These are phyloP conservation scores for Oasisia sp. DNA, from an alignment of 2,888 invertebrate species.

Conservation along the genomic window DNA sequence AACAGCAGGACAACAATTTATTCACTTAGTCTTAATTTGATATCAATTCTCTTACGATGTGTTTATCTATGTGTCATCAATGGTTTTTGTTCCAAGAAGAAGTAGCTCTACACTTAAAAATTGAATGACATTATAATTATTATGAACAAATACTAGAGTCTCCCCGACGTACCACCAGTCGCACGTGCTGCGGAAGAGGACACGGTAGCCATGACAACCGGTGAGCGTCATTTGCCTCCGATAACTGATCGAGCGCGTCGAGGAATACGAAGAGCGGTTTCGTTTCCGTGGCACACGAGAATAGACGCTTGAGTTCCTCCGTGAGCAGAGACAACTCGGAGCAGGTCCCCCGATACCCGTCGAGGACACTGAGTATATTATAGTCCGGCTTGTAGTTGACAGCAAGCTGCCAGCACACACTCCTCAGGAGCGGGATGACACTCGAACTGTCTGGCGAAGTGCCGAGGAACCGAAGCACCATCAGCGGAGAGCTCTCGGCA, in stretches of 20 bases:
- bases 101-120: no score
- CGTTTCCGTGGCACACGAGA: slow-evolving; percentile 70
- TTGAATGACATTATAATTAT: no score
- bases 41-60: no score
- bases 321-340: slow-evolving; percentile 93
- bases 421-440: slow-evolving; percentile 90
- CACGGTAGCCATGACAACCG: slow-evolving; percentile 97
- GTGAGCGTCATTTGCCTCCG: slow-evolving; percentile 92
- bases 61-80: no score
- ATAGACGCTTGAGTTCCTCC: slow-evolving; percentile 92
- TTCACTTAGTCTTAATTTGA: no score
- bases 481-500: slow-evolving; percentile 72
- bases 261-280: slow-evolving; percentile 85
- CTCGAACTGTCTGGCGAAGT: slow-evolving; percentile 97
- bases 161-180: slow-evolving; percentile 77
- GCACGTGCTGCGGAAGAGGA: slow-evolving; percentile 86
- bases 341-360: slow-evolving; percentile 78
- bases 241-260: slow-evolving; percentile 96
- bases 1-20: no score
- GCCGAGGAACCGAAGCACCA: slow-evolving; percentile 91
- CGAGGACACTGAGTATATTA: no score
- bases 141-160: background rate
- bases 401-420: slow-evolving; percentile 88
- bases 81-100: no score
- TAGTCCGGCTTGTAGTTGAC: slow-evolving; percentile 48